phyloP scores from a whole-genome alignment of 2,888 invertebrate genomes.

The Polydrusus pterygomalis region DNA sequence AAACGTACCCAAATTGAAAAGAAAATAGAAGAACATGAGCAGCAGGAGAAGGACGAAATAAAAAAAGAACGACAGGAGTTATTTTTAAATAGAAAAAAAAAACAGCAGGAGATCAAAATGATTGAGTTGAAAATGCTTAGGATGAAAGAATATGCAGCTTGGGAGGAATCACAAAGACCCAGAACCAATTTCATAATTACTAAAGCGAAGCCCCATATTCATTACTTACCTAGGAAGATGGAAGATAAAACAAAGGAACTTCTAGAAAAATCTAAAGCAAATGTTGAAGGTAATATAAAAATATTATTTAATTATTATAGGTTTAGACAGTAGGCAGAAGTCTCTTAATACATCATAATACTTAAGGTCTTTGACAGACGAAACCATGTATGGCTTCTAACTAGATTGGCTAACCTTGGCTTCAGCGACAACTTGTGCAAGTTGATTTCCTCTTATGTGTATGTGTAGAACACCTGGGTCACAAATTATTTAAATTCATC shows the following conservation, averaged over 20 bases:
- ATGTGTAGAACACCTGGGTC: too few relatives aligned
- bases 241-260: conserved; percentile 81
- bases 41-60: conserved; percentile 89
- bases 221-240: conserved; percentile 89
- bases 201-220: conserved; percentile 89
- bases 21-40: conserved; percentile 93
- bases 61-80: conserved; percentile 88
- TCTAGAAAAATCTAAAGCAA: conserved; percentile 77
- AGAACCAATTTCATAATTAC: conserved; percentile 91
- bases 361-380: too few relatives aligned
- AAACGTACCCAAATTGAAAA: conserved; percentile 91
- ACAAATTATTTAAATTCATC: too few relatives aligned
- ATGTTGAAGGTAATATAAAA: conserved; percentile 77
- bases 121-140: conserved; percentile 93
- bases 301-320: too few relatives aligned
- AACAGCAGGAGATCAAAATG: conserved; percentile 90
- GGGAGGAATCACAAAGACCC: conserved; percentile 87
- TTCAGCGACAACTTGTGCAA: too few relatives aligned
- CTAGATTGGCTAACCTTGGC: too few relatives aligned
- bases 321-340: too few relatives aligned
- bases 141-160: conserved; percentile 90
- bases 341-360: too few relatives aligned
- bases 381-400: too few relatives aligned
- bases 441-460: too few relatives aligned
- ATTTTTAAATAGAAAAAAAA: conserved; percentile 88